A percentile compares a stretch with the other conserved stretches of the same genome.
Evolutionary conservation across 2,113 vertebrate genomes (phyloP).

Genomic region (Cynoglossus semilaevis): DNA sequence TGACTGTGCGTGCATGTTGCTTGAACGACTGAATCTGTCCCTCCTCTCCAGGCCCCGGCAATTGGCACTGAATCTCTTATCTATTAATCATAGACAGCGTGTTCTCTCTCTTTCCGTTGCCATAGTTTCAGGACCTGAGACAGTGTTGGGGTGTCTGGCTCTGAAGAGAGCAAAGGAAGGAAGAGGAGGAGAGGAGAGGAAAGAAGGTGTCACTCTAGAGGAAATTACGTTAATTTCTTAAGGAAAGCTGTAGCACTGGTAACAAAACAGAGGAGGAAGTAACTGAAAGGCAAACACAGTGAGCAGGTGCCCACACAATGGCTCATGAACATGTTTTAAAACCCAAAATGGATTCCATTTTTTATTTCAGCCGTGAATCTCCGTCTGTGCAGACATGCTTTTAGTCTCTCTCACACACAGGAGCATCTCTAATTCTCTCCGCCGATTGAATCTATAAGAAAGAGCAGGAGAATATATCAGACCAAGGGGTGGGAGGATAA

Average conservation of each 20-base stretch:
- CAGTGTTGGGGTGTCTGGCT: constrained; percentile 85
- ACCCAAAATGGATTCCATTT: constrained; percentile 75
- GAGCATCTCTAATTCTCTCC: constrained; percentile 9
- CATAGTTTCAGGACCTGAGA: constrained; percentile 98
- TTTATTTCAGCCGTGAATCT: constrained; percentile 66
- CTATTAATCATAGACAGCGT: constrained; percentile 97
- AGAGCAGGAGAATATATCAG: constrained; percentile 54
- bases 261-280: constrained; percentile 35
- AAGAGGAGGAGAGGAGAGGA: constrained; percentile 58
- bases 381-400: constrained; percentile 34
- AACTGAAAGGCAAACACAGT: constrained; percentile 36
- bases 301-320: constrained; percentile 45
- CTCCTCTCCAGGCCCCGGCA: constrained; percentile 79
- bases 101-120: constrained; percentile 97
- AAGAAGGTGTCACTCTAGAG: constrained; percentile 63
- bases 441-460: constrained; percentile 23
- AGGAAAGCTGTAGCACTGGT: constrained; percentile 47
- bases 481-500: constrained; percentile 3
- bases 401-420: constrained; percentile 27
- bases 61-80: constrained; percentile 92
- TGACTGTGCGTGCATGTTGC: constrained; percentile 39
- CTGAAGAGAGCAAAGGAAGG: constrained; percentile 82
- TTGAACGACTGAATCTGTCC: constrained; percentile 73
- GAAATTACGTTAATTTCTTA: constrained; percentile 33
- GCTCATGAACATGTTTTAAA: constrained; percentile 56